Evolutionary conservation across 1,140 invertebrate species (phyloP), one percentile per base, ranked within the genome.

Genomic region (Leptinotarsa undecemlineata): DNA sequence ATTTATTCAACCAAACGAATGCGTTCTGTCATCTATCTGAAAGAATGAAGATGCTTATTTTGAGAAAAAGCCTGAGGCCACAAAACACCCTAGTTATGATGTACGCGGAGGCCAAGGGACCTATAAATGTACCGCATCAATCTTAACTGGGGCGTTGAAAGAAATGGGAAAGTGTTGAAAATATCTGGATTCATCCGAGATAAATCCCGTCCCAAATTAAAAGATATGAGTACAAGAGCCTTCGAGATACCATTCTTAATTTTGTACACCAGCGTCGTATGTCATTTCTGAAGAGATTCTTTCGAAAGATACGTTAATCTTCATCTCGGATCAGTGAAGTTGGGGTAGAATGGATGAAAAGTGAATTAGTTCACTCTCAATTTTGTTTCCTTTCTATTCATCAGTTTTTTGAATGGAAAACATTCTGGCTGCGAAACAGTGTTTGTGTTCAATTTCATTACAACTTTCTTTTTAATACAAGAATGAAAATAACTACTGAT

Each of bases 21-120:
- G 33, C 33, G 8, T 2, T 11, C 33, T 42, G 33, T 42, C 33
- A 42, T 42, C 33, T 11, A 42, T 42, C 8, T 42, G 8, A 42
- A 42, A 42, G 33, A 42, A 42, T 11, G 33, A 42, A 42, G 33
- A 42, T 11, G 8, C 33, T 42, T 11, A 42, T 42, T 11, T 42
- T 11, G 33, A 57, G 14, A 57, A 57, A 19, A 57, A 57, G 3
- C 4, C 6, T 4, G 17, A 15, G 51, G 15, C 51, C 51, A 19
- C 51, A 57, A n/a, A 57, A 57, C 15, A 57, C 51, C 51, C 33
- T 42, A 57, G 51, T 57, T 57, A 57, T 57, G 51, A 57, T 57
- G 51, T 15, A 57, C 51, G 51, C 51, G 51, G 17, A 19, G n/a
- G 51, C 51, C 51, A 57, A 57, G 51, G n/a, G 51, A 57, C 51